A percentile compares a stretch with the other conserved stretches of the same genome.
Evolutionary conservation across 2,797 vertebrate species (phyloP).

Genomic region (Bradypus variegatus): DNA sequence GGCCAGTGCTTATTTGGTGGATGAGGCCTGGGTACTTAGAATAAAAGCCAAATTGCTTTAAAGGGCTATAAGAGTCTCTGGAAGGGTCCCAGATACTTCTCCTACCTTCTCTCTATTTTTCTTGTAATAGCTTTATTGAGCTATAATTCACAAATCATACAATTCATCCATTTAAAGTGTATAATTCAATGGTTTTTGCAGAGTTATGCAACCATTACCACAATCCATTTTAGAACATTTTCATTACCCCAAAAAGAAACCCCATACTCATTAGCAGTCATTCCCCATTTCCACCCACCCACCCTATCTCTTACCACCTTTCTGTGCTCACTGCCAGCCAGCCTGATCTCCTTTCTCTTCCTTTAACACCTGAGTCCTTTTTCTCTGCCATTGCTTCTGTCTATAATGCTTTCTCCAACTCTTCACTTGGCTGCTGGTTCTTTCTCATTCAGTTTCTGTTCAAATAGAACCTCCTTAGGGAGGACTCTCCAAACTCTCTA

Average conservation of each 20-base stretch:
- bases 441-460: neutral
- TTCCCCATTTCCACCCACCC: neutral
- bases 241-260: neutral
- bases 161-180: neutral
- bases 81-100: neutral
- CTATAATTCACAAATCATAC: neutral
- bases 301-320: neutral
- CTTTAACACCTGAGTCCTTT: neutral
- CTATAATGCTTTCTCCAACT: neutral
- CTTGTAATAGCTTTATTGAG: neutral
- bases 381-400: neutral
- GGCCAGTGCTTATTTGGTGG: neutral
- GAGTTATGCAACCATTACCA: neutral
- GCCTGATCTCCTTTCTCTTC: neutral
- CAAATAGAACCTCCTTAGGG: neutral
- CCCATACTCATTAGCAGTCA: neutral
- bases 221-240: neutral
- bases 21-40: neutral
- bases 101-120: neutral
- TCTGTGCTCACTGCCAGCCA: neutral
- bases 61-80: neutral
- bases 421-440: neutral
- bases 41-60: neutral
- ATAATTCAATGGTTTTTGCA: neutral
- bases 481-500: neutral